phyloP scores from a whole-genome alignment of 2,888 invertebrate genomes.

The Andrena minutula region DNA sequence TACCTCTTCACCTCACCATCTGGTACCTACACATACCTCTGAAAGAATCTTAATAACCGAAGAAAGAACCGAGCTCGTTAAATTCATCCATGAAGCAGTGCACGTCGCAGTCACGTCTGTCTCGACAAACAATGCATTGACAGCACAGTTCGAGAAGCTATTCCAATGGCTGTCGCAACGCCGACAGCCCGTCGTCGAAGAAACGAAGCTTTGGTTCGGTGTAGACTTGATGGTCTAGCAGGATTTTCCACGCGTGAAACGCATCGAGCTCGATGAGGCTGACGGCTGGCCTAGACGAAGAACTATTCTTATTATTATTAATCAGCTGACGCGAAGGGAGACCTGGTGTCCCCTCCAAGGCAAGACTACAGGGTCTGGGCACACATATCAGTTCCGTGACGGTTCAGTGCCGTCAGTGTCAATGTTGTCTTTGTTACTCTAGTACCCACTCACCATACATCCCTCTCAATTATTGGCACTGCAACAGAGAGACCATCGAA shows the following conservation, averaged over 20 bases:
- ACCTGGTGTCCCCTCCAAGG: too few relatives aligned
- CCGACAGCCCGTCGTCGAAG: conserved; percentile 12
- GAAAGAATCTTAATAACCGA: too few relatives aligned
- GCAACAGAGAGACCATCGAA: too few relatives aligned
- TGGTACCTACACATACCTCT: too few relatives aligned
- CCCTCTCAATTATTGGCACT: too few relatives aligned
- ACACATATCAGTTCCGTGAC: too few relatives aligned
- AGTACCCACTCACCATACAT: too few relatives aligned
- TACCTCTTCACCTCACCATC: too few relatives aligned
- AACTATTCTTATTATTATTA: background rate
- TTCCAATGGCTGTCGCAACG: conserved; percentile 34
- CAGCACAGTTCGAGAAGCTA: conserved; percentile 1
- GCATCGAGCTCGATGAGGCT: conserved; percentile 20
- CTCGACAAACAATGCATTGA: conserved; percentile 2
- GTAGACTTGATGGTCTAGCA: conserved; percentile 26
- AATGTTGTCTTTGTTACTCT: too few relatives aligned
- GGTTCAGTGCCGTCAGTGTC: too few relatives aligned
- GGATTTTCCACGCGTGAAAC: conserved; percentile 32
- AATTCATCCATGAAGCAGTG: background rate
- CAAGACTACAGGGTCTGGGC: too few relatives aligned
- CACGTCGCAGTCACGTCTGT: background rate
- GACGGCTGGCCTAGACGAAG: conserved; percentile 21
- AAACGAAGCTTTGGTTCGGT: conserved; percentile 11
- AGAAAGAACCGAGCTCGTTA: background rate
- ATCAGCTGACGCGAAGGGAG: too few relatives aligned